Evolutionary conservation across 2,113 vertebrate genomes (phyloP).

Genomic region (Collichthys lucidus): DNA sequence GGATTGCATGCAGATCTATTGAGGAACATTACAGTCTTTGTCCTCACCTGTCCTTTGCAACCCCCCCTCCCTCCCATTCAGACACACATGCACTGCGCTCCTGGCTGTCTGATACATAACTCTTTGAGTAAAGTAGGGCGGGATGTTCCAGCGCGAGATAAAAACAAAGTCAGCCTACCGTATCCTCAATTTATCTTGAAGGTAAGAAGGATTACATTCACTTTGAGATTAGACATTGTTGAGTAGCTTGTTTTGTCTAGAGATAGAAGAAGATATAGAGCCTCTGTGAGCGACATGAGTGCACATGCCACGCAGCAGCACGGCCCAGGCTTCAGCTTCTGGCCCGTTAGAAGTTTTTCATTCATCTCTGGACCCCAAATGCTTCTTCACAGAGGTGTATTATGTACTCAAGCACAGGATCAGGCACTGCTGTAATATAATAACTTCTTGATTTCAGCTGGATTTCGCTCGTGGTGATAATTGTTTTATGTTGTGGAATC

Average conservation of each 20-base stretch:
- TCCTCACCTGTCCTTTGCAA: conserved; percentile 59
- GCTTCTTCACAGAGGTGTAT: not conserved
- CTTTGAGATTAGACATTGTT: conserved; percentile 84
- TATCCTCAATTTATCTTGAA: conserved; percentile 85
- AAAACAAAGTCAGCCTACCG: conserved; percentile 81
- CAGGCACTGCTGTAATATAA: not conserved
- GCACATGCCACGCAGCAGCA: conserved; percentile 15
- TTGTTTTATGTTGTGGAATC: not conserved
- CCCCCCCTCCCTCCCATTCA: not conserved
- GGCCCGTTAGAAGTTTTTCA: conserved; percentile 3
- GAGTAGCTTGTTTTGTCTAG: conserved; percentile 85
- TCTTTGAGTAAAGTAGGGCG: conserved; percentile 84
- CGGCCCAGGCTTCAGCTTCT: conserved; percentile 9
- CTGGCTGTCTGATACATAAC: conserved; percentile 73
- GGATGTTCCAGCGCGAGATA: conserved; percentile 87
- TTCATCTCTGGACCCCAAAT: conserved; percentile 30
- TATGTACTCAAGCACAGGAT: not conserved
- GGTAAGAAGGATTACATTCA: conserved; percentile 87
- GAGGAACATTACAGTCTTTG: conserved; percentile 25
- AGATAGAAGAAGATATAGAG: conserved; percentile 67
- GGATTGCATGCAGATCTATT: conserved; percentile 27
- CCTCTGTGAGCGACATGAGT: conserved; percentile 36
- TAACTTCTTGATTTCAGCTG: not conserved
- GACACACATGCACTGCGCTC: conserved; percentile 20
- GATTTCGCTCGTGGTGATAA: not conserved